Conservation (phyloP, 2,113 vertebrate species). For the Stegastes partitus region DNA sequence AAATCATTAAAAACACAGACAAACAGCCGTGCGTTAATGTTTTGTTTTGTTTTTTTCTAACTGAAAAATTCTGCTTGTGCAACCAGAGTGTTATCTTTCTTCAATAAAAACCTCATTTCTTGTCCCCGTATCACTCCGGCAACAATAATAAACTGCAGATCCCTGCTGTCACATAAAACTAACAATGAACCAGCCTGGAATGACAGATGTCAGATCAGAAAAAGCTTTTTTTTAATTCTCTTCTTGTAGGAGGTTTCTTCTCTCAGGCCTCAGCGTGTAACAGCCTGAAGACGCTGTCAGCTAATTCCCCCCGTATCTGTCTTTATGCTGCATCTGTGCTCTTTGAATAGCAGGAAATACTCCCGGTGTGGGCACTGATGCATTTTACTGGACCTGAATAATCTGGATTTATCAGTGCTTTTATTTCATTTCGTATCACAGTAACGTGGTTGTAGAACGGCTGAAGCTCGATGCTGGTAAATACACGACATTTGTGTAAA, state of each 20-base stretch:
- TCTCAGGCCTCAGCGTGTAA: not conserved
- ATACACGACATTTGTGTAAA: too few species aligned
- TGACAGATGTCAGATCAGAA: constrained; percentile 34
- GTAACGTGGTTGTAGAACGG: too few species aligned
- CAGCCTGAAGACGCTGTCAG: too few species aligned
- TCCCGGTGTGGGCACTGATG: too few species aligned
- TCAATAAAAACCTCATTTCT: constrained; percentile 21
- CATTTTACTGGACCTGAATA: too few species aligned
- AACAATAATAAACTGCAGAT: constrained; percentile 30
- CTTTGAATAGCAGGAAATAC: too few species aligned
- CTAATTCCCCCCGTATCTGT: too few species aligned
- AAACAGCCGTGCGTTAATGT: not conserved
- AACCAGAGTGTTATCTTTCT: not conserved
- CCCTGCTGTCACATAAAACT: constrained; percentile 1
- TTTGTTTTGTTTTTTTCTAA: too few species aligned
- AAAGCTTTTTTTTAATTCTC: constrained; percentile 7
- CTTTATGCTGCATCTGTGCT: too few species aligned
- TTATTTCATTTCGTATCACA: not conserved
- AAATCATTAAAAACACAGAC: not conserved
- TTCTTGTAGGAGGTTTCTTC: not conserved
- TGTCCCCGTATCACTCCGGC: not conserved
- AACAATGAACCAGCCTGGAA: constrained; percentile 11
- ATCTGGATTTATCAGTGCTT: too few species aligned
- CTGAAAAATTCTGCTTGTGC: constrained; percentile 11
- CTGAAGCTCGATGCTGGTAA: too few species aligned